Evolutionary conservation across 2,113 vertebrate species (phyloP), one percentile per base, ranked within the genome.

Genomic region (Bucco capensis): DNA sequence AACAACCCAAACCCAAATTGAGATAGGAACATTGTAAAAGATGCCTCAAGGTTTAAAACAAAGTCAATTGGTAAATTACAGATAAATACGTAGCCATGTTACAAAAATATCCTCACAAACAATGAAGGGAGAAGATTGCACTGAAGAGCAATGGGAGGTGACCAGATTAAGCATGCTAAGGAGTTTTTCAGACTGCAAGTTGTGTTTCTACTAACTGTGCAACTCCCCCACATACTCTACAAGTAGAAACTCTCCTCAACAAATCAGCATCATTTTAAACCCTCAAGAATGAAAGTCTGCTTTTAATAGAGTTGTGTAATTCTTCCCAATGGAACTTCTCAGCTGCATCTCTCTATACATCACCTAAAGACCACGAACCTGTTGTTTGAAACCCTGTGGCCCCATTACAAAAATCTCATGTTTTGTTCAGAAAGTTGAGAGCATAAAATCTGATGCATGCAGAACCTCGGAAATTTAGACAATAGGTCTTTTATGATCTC

Each of bases 391-490:
- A 72, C 6, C 16, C 64, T 6, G 3, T 46, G 71, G 53, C 31
- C 37, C 42, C 60, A 50, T 57, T 42, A 79, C n/a, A 61, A 25
- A 53, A 73, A 54, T 18, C 64, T 33, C 62, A 46, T 57, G 62
- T 16, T 50, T 58, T 33, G 8, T 60, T 87, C 54, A 65, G 31
- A 65, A 85, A 69, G 18, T 57, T 85, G 37, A 49, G 22, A 89
- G 22, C 0, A 1, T 35, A 40, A 77, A 72, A 67, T 40, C 10
- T 3, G 1, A 56, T 0, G 1, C 9, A 3, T 38, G 8, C 22
- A 44, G 50, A 78, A 61, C 14, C 23, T 12, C 66, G 44, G 33
- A 79, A 79, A 61, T 73, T 42, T 10, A 65, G 42, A 30, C 56
- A 91, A 53, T 5, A 38, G 23, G 19, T 54, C 40, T 28, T 72